Conservation (phyloP, 2,888 invertebrate genomes). For the Geophilus truncorum region DNA sequence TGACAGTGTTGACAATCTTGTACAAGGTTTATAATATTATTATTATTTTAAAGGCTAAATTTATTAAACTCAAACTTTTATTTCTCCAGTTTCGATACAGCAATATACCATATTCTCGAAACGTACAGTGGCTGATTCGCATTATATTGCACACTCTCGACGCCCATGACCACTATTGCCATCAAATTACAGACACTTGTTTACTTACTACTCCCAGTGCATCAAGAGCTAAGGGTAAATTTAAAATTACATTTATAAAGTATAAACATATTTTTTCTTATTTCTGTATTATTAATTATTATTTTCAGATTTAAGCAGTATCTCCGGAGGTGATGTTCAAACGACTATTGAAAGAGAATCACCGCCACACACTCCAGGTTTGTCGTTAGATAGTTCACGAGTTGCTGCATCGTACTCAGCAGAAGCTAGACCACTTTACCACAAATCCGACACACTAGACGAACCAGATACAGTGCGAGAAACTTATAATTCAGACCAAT, state of each 20-base stretch:
- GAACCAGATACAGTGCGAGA: slow-evolving; percentile 1
- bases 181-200: slow-evolving; percentile 73
- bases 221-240: slow-evolving; percentile 33
- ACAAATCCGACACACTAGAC: slow-evolving; percentile 16
- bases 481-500: neutral
- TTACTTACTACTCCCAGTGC: slow-evolving; percentile 58
- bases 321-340: slow-evolving; percentile 49
- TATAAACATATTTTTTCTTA: neutral
- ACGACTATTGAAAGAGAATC: slow-evolving; percentile 50
- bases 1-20: slow-evolving; percentile 82
- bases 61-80: neutral
- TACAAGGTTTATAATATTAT: slow-evolving; percentile 69
- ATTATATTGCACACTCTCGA: slow-evolving; percentile 89
- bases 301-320: slow-evolving; percentile 48
- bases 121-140: slow-evolving; percentile 73
- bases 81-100: slow-evolving; percentile 51
- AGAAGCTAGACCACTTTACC: slow-evolving; percentile 36
- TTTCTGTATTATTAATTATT: slow-evolving; percentile 38
- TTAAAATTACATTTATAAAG: neutral
- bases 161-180: slow-evolving; percentile 85
- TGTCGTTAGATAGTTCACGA: slow-evolving; percentile 29
- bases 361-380: slow-evolving; percentile 46
- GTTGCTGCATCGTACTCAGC: slow-evolving; percentile 34
- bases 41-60: neutral
- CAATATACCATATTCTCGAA: slow-evolving; percentile 50